phyloP scores from a whole-genome alignment of 2,888 invertebrate species.

The Ctenicera cuprea region DNA sequence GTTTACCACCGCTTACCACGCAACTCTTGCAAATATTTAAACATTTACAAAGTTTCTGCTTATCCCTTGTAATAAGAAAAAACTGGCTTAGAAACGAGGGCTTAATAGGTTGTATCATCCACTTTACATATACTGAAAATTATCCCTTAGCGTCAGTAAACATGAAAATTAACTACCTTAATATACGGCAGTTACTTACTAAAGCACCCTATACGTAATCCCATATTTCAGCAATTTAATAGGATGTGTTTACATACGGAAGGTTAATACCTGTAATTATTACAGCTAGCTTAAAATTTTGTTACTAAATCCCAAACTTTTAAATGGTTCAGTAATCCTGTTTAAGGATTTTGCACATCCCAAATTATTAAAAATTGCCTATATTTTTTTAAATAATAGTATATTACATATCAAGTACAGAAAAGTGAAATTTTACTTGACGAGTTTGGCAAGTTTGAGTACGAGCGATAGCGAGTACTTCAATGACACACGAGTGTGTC shows the following conservation, averaged over 20 bases:
- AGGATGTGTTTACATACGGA: constrained; percentile 17
- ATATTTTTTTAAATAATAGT: too few relatives aligned
- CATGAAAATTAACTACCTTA: constrained; percentile 20
- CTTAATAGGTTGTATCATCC: constrained; percentile 14
- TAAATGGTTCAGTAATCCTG: too few relatives aligned
- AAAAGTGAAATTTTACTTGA: too few relatives aligned
- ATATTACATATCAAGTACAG: too few relatives aligned
- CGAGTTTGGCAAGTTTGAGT: too few relatives aligned
- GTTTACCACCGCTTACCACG: too few relatives aligned
- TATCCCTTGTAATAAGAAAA: constrained; percentile 2
- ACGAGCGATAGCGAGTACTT: too few relatives aligned
- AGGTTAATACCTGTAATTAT: constrained; percentile 11
- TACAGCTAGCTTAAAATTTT: neutral
- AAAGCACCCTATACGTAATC: constrained; percentile 21
- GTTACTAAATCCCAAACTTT: neutral
- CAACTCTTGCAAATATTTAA: too few relatives aligned
- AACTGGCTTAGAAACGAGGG: neutral
- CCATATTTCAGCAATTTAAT: constrained; percentile 21
- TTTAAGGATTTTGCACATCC: too few relatives aligned
- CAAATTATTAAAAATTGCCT: too few relatives aligned
- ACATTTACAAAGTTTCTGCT: neutral
- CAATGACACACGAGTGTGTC: too few relatives aligned
- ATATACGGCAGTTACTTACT: constrained; percentile 21
- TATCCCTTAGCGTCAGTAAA: constrained; percentile 23
- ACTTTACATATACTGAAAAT: constrained; percentile 19